Base-by-base conservation (phyloP, 2,888 invertebrate genomes). In the Oscheius sp. region DNA sequence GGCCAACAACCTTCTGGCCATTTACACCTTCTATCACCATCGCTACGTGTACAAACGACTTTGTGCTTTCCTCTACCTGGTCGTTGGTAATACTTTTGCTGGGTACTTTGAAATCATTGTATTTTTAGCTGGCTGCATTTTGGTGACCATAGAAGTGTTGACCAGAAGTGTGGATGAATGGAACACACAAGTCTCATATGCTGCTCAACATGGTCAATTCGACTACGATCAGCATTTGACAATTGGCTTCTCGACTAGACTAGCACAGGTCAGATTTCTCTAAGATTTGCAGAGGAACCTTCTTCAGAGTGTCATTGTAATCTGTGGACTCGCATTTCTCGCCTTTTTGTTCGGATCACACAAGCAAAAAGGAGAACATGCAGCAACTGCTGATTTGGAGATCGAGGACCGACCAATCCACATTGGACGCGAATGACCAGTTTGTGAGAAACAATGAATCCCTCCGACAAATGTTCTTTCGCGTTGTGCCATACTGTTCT, bases 31-130 rank as follows among this genome's bases (percentile, higher is more conserved):
- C 80, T 81, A 79, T 13, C 86, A 88, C 68, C 88, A 88, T 73
- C 80, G 88, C 0, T 88, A 84, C 77, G 84, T 88, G 74, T 88
- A 80, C 81, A 88, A 88, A 71, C 75, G 88, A 58, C 80, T 86
- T 32, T 84, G 85, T n/a, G 87, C 84, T 4, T 74, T 73, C 35
- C 68, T 86, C 10, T 83, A 85, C 74, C n/a, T 85, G 35, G 75
- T 88, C 47, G 80, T 79, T 33, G 87, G 88, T 88, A 73, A 73
- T 80, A 55, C n/a, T 7, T n/a, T 70, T 29, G 29, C n/a, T 29
- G 51, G n/a, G 51, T 5, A 21, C 47, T 3, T 50, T 21, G 7
- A 29, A 35, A 3, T 13, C 11, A 33, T 33, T 71, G 13, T 13
- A n/a, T 2, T 60, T 80, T 47, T 72, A 87, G 88, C 82, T 1